A percentile compares a stretch with the other conserved stretches of the same genome.
Evolutionary conservation across 2,113 vertebrate species (phyloP).

Genomic region (Lota lota): DNA sequence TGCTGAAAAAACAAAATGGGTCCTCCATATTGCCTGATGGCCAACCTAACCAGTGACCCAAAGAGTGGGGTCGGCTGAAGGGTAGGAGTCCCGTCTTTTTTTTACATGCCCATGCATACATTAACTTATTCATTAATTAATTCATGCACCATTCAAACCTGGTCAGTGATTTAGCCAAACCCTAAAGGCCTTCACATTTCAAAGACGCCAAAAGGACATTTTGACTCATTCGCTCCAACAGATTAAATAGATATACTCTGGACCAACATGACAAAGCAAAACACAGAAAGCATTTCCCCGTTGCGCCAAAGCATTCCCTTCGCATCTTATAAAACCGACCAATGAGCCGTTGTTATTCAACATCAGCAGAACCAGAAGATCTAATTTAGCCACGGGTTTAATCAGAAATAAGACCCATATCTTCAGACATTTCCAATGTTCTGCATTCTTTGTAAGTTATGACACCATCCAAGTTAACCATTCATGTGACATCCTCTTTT

Average conservation of each 20-base stretch:
- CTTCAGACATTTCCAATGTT: too few relatives aligned
- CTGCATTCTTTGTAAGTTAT: too few relatives aligned
- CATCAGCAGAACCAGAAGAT: too few relatives aligned
- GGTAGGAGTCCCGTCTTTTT: conserved; percentile 1
- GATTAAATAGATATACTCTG: not conserved
- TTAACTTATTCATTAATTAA: not conserved
- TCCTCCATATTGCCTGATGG: conserved; percentile 10
- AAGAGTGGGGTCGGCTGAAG: not conserved
- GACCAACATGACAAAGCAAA: not conserved
- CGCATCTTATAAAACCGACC: too few relatives aligned
- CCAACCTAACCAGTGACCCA: conserved; percentile 36
- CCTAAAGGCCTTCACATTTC: conserved; percentile 36
- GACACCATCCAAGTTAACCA: too few relatives aligned
- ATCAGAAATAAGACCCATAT: too few relatives aligned
- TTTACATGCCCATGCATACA: conserved; percentile 35
- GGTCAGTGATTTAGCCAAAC: conserved; percentile 44
- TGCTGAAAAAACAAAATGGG: not conserved
- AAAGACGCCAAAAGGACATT: conserved; percentile 69
- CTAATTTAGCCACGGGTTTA: too few relatives aligned
- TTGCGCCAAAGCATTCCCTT: too few relatives aligned
- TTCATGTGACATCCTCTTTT: too few relatives aligned
- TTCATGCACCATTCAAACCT: conserved; percentile 35
- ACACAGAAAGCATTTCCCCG: not conserved
- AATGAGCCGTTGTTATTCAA: too few relatives aligned
- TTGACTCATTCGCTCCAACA: conserved; percentile 69